These are phyloP conservation scores for Proterorhinus semilunaris DNA, from an alignment of 2,113 vertebrate species.

Conservation along the genomic window DNA sequence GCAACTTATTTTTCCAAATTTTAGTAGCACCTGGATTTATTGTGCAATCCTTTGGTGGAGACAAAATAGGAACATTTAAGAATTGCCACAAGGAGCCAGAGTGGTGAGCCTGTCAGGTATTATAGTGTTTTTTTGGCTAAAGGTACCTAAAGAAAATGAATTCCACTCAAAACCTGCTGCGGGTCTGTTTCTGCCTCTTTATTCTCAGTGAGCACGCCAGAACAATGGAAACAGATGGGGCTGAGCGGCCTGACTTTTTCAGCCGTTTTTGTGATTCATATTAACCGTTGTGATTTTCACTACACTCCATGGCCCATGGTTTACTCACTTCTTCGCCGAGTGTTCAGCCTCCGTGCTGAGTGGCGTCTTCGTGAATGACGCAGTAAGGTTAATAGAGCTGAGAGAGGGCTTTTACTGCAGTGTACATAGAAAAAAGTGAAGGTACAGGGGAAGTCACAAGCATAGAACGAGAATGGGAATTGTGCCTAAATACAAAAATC, in stretches of 20 bases:
- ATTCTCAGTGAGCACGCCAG: slow-evolving; percentile 9
- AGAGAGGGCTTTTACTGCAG: slow-evolving; percentile 12
- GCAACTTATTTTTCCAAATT: too few species aligned
- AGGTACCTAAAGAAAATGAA: too few species aligned
- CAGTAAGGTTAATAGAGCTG: slow-evolving; percentile 48
- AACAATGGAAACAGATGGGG: slow-evolving; percentile 24
- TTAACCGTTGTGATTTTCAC: slow-evolving; percentile 27
- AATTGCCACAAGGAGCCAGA: too few species aligned
- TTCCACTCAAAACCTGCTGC: background rate
- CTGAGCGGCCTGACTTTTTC: slow-evolving; percentile 32
- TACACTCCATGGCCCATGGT: slow-evolving; percentile 38
- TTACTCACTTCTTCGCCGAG: slow-evolving; percentile 47
- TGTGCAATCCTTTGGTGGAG: too few species aligned
- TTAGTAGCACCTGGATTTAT: too few species aligned
- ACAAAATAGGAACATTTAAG: too few species aligned
- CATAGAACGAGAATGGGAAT: too few species aligned
- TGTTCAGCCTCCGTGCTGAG: slow-evolving; percentile 7
- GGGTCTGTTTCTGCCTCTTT: background rate
- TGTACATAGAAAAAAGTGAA: background rate
- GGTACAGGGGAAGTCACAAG: too few species aligned
- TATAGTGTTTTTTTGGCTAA: background rate
- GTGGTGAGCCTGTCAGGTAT: too few species aligned
- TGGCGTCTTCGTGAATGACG: slow-evolving; percentile 36
- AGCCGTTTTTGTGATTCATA: slow-evolving; percentile 31
- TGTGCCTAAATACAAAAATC: too few species aligned